phyloP scores from a whole-genome alignment of 2,113 vertebrate genomes.

The Chionodraco myersi region DNA sequence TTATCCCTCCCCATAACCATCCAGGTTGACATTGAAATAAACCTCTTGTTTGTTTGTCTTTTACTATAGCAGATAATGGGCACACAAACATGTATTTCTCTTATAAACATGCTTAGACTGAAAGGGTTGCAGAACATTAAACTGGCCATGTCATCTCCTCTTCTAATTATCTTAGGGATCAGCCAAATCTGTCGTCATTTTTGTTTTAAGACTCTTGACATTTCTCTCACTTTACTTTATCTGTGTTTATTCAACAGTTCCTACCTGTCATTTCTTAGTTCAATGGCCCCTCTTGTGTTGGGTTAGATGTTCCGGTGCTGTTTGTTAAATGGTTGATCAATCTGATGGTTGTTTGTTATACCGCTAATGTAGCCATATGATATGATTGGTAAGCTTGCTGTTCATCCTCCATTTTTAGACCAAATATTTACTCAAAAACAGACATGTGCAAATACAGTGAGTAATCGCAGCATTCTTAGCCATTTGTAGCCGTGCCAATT shows the following conservation, averaged over 20 bases:
- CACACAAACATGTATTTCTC: neutral
- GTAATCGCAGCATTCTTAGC: slow-evolving; percentile 22
- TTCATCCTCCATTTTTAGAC: slow-evolving; percentile 6
- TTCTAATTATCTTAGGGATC: slow-evolving; percentile 9
- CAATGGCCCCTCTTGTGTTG: neutral
- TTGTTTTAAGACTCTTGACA: neutral
- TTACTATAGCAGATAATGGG: slow-evolving; percentile 4
- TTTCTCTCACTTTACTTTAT: neutral
- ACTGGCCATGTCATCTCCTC: neutral
- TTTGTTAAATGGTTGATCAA: neutral
- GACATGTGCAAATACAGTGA: slow-evolving; percentile 36
- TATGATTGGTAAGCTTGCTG: slow-evolving; percentile 1
- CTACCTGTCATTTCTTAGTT: neutral
- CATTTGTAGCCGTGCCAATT: slow-evolving; percentile 6
- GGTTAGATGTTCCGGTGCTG: neutral
- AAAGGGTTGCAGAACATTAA: slow-evolving; percentile 1
- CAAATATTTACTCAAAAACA: slow-evolving; percentile 57
- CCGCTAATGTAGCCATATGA: neutral
- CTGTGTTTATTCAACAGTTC: neutral
- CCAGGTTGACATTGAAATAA: slow-evolving; percentile 8
- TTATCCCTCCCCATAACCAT: neutral
- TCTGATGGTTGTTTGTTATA: slow-evolving; percentile 6
- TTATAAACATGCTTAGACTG: slow-evolving; percentile 1
- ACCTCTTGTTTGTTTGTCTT: slow-evolving; percentile 8
- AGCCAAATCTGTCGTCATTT: slow-evolving; percentile 11